These are phyloP conservation scores for Patagioenas fasciata DNA, from an alignment of 2,113 vertebrate species.

Conservation along the genomic window DNA sequence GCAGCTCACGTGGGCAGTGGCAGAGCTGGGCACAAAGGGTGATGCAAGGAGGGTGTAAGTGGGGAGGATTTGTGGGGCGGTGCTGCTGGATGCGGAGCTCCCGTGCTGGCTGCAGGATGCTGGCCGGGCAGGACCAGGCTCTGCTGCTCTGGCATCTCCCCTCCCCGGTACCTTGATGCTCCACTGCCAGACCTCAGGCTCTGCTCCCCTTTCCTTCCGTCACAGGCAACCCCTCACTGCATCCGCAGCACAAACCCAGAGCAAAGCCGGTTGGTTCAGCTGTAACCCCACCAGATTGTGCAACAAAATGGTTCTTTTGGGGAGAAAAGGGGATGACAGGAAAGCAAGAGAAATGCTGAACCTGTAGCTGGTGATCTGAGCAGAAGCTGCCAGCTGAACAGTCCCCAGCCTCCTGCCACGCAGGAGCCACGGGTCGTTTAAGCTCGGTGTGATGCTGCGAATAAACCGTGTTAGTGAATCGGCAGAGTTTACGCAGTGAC, in stretches of 20 bases:
- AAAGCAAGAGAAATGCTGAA: neutral
- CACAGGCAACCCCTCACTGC: neutral
- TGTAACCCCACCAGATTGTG: neutral
- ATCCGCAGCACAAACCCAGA: neutral
- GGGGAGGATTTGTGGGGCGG: neutral
- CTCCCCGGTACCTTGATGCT: accelerated
- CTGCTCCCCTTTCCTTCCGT: neutral
- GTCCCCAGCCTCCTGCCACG: neutral
- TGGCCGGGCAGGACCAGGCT: neutral
- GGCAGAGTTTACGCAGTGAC: neutral
- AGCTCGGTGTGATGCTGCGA: neutral
- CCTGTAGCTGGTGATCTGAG: neutral
- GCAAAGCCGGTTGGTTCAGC: neutral
- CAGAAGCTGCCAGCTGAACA: slow-evolving; percentile 3
- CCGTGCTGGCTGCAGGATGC: neutral
- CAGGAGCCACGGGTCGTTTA: neutral
- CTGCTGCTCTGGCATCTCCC: neutral
- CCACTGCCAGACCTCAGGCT: accelerated
- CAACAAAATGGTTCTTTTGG: neutral
- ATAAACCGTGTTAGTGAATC: neutral
- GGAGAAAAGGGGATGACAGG: neutral
- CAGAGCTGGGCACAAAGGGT: neutral
- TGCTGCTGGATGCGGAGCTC: neutral
- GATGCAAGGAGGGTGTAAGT: neutral
- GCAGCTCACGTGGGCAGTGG: neutral